Percentiles rank a stretch among this genome's conserved stretches.
Conservation (phyloP, 2,888 invertebrate species). For the Acanthacorydalis orientalis region DNA sequence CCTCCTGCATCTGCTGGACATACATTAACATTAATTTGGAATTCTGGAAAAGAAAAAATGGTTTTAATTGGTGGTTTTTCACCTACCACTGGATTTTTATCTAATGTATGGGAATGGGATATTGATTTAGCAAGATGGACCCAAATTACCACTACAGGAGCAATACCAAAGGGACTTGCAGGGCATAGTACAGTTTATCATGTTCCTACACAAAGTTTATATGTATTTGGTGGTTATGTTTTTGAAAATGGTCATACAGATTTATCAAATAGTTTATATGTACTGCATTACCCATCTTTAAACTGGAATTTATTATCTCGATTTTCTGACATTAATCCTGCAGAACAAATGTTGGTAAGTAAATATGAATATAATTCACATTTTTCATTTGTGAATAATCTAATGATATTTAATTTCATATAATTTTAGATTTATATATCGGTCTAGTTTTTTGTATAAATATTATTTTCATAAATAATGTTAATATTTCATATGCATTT, state of each 20-base stretch:
- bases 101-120: slow-evolving; percentile 66
- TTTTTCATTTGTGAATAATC: neutral
- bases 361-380: neutral
- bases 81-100: slow-evolving; percentile 53
- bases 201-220: slow-evolving; percentile 60
- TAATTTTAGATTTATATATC: neutral
- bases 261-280: slow-evolving; percentile 61
- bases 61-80: slow-evolving; percentile 79
- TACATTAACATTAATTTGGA: slow-evolving; percentile 65
- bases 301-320: slow-evolving; percentile 67
- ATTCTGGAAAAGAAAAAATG: slow-evolving; percentile 54
- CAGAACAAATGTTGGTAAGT: slow-evolving; percentile 21
- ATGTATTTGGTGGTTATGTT: slow-evolving; percentile 77
- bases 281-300: slow-evolving; percentile 57
- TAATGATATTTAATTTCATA: neutral
- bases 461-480: neutral
- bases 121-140: slow-evolving; percentile 59
- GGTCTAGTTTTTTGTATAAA: neutral
- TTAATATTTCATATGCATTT: slow-evolving; percentile 10
- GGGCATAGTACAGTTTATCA: slow-evolving; percentile 86
- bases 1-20: slow-evolving; percentile 78
- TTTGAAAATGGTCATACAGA: slow-evolving; percentile 52
- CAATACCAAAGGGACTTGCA: slow-evolving; percentile 64
- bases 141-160: slow-evolving; percentile 48
- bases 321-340: slow-evolving; percentile 44